phyloP scores from a whole-genome alignment of 2,888 invertebrate genomes.

The Phymatocera aterrima region DNA sequence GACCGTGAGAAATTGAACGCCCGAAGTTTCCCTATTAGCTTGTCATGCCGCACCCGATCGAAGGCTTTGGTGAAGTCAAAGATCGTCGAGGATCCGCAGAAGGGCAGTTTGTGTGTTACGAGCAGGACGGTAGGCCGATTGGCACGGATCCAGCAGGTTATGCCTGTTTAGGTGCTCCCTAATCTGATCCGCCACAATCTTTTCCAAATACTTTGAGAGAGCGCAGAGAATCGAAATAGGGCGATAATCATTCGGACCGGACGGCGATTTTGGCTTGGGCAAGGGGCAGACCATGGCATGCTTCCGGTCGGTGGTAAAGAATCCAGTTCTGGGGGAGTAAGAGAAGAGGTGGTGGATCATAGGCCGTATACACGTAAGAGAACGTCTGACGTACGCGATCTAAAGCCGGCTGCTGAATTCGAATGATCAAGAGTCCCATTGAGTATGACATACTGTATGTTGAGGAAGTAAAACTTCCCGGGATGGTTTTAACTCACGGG shows the following conservation, averaged over 20 bases:
- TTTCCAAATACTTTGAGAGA: not conserved
- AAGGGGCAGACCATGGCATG: not conserved
- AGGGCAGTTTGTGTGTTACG: not conserved
- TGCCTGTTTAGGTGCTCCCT: not conserved
- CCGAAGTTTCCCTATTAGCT: not conserved
- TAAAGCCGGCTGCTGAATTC: not conserved
- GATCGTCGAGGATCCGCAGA: not conserved
- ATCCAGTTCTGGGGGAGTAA: not conserved
- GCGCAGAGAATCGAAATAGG: conserved; percentile 9
- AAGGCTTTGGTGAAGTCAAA: conserved; percentile 23
- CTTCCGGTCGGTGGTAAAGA: not conserved
- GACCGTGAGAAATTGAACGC: not conserved
- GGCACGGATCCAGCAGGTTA: not conserved
- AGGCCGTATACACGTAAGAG: not conserved
- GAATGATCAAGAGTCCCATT: not conserved
- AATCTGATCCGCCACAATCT: not conserved
- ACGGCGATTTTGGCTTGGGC: not conserved
- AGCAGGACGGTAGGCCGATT: not conserved
- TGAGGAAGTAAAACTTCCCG: not conserved
- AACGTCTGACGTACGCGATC: not conserved
- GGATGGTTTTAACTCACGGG: too few relatives aligned
- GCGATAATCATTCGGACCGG: not conserved
- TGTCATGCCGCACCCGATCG: not conserved
- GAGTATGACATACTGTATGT: not conserved
- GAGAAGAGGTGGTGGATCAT: not conserved